Evolutionary conservation across 30 jellyfish, hydroid and myxozoan species (phyloP), one percentile per base, ranked within the genome.

Genomic region (Haliclystus octoradiatus): DNA sequence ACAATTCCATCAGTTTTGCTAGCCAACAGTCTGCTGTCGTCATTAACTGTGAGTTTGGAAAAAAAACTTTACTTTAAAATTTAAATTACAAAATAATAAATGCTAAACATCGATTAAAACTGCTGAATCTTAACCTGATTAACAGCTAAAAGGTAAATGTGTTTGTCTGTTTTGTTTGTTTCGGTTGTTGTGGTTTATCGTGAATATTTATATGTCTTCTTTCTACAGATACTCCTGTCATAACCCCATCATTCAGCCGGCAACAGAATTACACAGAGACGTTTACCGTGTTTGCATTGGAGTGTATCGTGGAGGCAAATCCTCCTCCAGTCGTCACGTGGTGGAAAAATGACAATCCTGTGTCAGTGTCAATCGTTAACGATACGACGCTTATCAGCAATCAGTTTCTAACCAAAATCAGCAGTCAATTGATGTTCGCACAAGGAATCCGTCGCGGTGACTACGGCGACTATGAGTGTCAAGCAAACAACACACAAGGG

Each of bases 381-480:
- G 50, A 49, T 34, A 27, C 15, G 9, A 1, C 50, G 13, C 68
- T 52, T 3, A 79, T 62, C 40, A 31, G 63, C 33, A 57, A 40
- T 19, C 57, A 40, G 57, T 9, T 40, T 19, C 57, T 9, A 40
- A 19, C 9, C 57, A 40, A 40, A 19, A 40, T 19, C 57, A 40
- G 19, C 57, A 82, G 95, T 40, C 46, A 33, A 1, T 26, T 82
- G 26, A 61, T n/a, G 27, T 82, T 82, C 69, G 22, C 33, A 3
- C n/a, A 29, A 27, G 89, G 89, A 2, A 62, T 82, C 49, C 28
- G 46, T 2, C 52, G 90, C 68, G 33, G 34, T 15, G 73, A 82
- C 50, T 68, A 82, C 13, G 95, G 95, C 19, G 22, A 34, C 0
- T 82, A 67, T 52, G 24, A 65, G 30, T 82, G 95, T 76, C 69